Conservation (phyloP, 2,113 vertebrate genomes). For the Suncus etruscus region DNA sequence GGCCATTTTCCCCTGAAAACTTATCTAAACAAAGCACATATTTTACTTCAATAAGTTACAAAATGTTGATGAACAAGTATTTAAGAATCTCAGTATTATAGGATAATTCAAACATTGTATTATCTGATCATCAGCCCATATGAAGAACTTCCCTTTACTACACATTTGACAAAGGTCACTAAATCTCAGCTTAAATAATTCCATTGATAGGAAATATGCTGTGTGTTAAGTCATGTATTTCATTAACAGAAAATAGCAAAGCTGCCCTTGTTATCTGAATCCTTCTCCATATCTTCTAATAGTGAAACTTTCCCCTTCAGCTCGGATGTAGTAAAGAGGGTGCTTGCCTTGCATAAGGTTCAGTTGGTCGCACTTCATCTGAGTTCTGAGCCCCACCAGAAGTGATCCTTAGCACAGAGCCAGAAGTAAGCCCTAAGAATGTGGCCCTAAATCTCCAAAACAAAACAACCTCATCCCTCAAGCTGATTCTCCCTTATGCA, state of each 20-base stretch:
- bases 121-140: background rate
- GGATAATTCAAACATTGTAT: background rate
- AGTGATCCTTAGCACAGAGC: no score
- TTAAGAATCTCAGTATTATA: background rate
- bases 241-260: background rate
- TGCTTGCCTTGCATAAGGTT: no score
- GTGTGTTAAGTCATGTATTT: background rate
- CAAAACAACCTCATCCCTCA: no score
- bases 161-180: background rate
- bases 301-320: no score
- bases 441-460: no score
- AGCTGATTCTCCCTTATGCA: no score
- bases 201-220: background rate
- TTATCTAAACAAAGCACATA: background rate
- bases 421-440: no score
- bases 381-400: no score
- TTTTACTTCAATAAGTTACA: background rate
- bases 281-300: background rate
- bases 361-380: no score
- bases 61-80: background rate
- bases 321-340: no score
- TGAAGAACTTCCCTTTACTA: background rate
- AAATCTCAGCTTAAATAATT: background rate
- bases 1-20: background rate
- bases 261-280: background rate